A percentile compares a stretch with the other conserved stretches of the same genome.
Conservation (phyloP, 2,113 vertebrate species). For the Chlorodrepanis virens region DNA sequence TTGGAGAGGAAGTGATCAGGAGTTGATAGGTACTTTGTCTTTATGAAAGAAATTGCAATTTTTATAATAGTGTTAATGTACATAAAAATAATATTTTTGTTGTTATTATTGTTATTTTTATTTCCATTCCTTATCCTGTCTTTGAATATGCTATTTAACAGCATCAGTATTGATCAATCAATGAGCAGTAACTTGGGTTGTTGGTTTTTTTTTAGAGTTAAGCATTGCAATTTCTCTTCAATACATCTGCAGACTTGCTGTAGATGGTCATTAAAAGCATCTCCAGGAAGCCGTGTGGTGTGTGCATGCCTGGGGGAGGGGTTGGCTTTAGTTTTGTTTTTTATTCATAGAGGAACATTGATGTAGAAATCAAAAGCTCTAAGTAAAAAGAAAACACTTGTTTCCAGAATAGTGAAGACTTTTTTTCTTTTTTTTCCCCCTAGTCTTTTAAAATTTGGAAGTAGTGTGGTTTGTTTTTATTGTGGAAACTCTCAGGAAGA, state of each 20-base stretch:
- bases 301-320: constrained; percentile 21
- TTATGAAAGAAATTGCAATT: not conserved
- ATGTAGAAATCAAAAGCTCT: constrained; percentile 70
- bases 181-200: not conserved
- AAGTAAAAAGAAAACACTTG: constrained; percentile 75
- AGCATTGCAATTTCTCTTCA: constrained; percentile 49
- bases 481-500: constrained; percentile 73
- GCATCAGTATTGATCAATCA: not conserved
- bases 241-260: constrained; percentile 62
- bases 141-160: not conserved
- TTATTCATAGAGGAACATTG: constrained; percentile 68
- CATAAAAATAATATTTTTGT: not conserved
- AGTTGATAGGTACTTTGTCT: not conserved
- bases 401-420: constrained; percentile 68
- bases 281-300: constrained; percentile 56
- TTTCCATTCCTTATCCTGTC: not conserved
- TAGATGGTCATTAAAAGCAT: constrained; percentile 55
- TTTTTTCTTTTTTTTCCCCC: not conserved
- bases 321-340: constrained; percentile 8
- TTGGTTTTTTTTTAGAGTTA: not conserved
- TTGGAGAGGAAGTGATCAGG: not conserved
- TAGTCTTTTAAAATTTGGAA: constrained; percentile 76
- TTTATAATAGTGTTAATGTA: not conserved
- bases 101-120: not conserved
- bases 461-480: constrained; percentile 77